Evolutionary conservation across 2,113 vertebrate genomes (phyloP).

Genomic region (Phrynocephalus versicolor): DNA sequence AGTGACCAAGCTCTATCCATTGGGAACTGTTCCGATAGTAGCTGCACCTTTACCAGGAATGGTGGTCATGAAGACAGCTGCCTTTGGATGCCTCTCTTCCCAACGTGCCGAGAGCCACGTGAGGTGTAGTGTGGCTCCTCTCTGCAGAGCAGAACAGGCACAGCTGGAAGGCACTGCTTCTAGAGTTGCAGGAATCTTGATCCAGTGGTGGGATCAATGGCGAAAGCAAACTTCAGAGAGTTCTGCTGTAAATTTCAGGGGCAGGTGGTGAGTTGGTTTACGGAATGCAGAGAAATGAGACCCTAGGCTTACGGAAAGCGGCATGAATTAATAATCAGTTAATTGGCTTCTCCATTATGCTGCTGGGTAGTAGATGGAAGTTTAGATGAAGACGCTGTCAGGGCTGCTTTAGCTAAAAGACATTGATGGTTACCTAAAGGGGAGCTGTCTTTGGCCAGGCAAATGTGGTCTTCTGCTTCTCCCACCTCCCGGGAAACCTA

Average conservation of each 20-base stretch:
- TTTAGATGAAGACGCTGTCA: slow-evolving; percentile 83
- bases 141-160: neutral
- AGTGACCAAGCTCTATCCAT: neutral
- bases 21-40: neutral
- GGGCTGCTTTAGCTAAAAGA: slow-evolving; percentile 74
- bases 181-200: neutral
- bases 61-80: neutral
- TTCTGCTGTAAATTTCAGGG: slow-evolving; percentile 76
- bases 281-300: slow-evolving; percentile 89
- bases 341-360: slow-evolving; percentile 90
- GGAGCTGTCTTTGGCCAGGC: slow-evolving; percentile 29
- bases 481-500: neutral
- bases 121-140: neutral
- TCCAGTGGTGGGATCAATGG: slow-evolving; percentile 34
- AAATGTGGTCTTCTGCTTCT: neutral
- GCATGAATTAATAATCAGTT: slow-evolving; percentile 99
- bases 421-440: slow-evolving; percentile 55
- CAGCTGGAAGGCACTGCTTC: slow-evolving; percentile 8
- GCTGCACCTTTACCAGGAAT: neutral
- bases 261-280: slow-evolving; percentile 90
- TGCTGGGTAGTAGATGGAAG: slow-evolving; percentile 83
- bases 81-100: too few species aligned
- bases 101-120: neutral
- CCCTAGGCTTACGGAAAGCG: slow-evolving; percentile 93
- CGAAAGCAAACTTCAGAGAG: slow-evolving; percentile 50